These are phyloP conservation scores for Drosophila monieri DNA, from an alignment of 2,888 invertebrate species.

Conservation along the genomic window DNA sequence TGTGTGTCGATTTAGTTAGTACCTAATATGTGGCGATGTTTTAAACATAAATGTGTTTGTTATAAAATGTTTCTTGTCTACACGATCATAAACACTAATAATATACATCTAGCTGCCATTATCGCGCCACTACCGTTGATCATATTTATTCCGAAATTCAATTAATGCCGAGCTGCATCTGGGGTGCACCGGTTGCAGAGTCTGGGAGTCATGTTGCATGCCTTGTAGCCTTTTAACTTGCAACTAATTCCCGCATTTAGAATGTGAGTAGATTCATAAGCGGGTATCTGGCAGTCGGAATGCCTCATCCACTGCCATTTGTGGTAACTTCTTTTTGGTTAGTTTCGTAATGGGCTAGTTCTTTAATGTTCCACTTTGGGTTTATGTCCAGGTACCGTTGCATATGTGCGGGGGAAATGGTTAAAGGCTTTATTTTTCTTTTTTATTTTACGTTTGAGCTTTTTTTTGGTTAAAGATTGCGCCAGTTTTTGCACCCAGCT, in stretches of 20 bases:
- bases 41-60: not conserved
- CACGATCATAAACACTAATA: not conserved
- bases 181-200: too few relatives aligned
- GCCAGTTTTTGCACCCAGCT: constrained; percentile 66
- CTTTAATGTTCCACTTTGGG: constrained; percentile 67
- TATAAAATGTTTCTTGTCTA: not conserved
- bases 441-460: constrained; percentile 9
- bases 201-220: constrained; percentile 30
- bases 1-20: not conserved
- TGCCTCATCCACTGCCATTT: not conserved
- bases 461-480: constrained; percentile 44
- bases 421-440: constrained; percentile 25
- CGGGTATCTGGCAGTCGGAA: constrained; percentile 31
- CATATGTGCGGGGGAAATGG: constrained; percentile 41
- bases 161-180: constrained; percentile 12
- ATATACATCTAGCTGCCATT: not conserved
- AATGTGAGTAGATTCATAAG: constrained; percentile 19
- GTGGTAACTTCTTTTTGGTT: constrained; percentile 41
- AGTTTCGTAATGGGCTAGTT: constrained; percentile 60
- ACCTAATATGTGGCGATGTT: constrained; percentile 9
- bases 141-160: constrained; percentile 5
- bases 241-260: constrained; percentile 11
- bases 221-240: constrained; percentile 9
- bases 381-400: constrained; percentile 69
- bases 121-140: not conserved